Conservation (phyloP, 2,113 vertebrate genomes). For the Burhinus oedicnemus region DNA sequence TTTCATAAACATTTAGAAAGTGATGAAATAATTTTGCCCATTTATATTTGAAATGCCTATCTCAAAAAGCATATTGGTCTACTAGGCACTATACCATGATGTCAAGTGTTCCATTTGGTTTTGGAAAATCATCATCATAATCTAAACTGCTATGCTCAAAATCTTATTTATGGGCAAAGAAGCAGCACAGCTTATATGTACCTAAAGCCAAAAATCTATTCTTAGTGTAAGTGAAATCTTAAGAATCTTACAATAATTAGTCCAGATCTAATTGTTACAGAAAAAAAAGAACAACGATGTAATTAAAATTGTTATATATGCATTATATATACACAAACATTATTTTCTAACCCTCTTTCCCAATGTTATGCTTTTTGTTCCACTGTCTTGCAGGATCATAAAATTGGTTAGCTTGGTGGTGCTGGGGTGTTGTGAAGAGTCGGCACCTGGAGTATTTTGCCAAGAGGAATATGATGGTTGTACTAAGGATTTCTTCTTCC, state of each 20-base stretch:
- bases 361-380: fast-evolving
- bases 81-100: not conserved
- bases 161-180: not conserved
- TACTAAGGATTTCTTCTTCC: not conserved
- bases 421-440: not conserved
- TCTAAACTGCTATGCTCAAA: not conserved
- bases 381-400: not conserved
- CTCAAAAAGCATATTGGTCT: not conserved
- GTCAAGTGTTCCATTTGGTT: not conserved
- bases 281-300: not conserved
- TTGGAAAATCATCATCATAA: not conserved
- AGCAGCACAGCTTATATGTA: not conserved
- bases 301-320: not conserved
- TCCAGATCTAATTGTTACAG: not conserved
- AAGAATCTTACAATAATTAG: not conserved
- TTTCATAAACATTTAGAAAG: constrained; percentile 19
- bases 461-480: not conserved
- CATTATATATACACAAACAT: not conserved
- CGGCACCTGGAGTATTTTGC: not conserved
- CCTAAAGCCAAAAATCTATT: not conserved
- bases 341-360: not conserved
- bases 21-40: not conserved
- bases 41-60: constrained; percentile 7
- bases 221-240: not conserved
- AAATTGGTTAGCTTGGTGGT: not conserved